Conservation (phyloP, 2,113 vertebrate species). For the Anolis sagrei region DNA sequence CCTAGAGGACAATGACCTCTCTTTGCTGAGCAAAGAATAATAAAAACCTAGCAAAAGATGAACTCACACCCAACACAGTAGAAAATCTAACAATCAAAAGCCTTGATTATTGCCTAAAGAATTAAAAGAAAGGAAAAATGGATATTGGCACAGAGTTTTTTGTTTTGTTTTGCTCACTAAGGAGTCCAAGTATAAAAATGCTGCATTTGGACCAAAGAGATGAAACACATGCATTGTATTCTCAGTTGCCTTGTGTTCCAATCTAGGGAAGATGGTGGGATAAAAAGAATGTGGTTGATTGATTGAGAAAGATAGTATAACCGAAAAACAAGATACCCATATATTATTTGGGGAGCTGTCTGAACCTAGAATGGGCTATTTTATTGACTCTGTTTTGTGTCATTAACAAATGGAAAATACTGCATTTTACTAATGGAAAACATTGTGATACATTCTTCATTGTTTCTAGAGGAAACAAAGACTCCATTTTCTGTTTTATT, state of each 20-base stretch:
- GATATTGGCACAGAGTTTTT: too few species aligned
- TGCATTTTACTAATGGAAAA: conserved; percentile 24
- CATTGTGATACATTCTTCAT: conserved; percentile 30
- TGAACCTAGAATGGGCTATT: background rate
- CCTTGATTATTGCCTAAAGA: too few species aligned
- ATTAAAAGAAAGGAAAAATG: background rate
- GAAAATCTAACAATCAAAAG: too few species aligned
- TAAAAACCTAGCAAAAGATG: background rate
- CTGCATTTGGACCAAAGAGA: too few species aligned
- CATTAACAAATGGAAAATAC: conserved; percentile 11
- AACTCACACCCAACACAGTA: background rate
- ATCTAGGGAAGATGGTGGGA: too few species aligned
- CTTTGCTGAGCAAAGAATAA: background rate
- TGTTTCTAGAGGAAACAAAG: conserved; percentile 27
- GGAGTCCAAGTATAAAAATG: too few species aligned
- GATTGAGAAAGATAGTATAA: background rate
- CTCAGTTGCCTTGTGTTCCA: too few species aligned
- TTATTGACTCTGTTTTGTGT: background rate
- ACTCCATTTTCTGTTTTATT: conserved; percentile 25
- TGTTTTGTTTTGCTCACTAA: too few species aligned
- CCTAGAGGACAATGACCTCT: background rate
- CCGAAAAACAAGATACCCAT: background rate
- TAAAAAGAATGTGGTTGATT: too few species aligned
- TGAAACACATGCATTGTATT: too few species aligned
- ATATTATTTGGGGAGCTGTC: background rate